Percentiles rank a stretch among this genome's conserved stretches.
phyloP scores from a whole-genome alignment of 2,888 invertebrate genomes.

The Coronaproctus castanopsis region DNA sequence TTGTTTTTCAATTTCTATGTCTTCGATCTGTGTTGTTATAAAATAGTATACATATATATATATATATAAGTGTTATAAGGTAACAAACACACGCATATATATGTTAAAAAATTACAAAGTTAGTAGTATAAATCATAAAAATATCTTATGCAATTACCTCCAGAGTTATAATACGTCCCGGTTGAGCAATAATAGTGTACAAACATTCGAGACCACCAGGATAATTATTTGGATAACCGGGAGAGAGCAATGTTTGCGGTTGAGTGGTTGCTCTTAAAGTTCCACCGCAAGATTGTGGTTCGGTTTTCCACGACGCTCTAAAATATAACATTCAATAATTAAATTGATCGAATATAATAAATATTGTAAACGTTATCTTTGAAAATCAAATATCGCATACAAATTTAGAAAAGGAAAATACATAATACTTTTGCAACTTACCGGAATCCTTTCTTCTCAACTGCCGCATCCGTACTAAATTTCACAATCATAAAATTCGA shows the following conservation, averaged over 20 bases:
- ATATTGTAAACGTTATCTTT: neutral
- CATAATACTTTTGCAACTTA: slow-evolving; percentile 21
- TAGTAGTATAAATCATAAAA: neutral
- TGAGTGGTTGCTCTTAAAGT: slow-evolving; percentile 66
- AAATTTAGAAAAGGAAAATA: neutral
- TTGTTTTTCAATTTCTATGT: slow-evolving; percentile 58
- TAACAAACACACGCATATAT: neutral
- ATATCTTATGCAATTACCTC: slow-evolving; percentile 33
- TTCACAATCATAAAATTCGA: slow-evolving; percentile 96
- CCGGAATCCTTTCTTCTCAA: slow-evolving; percentile 79
- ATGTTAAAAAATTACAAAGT: neutral
- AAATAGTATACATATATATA: neutral
- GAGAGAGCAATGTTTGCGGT: slow-evolving; percentile 71
- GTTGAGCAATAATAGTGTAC: slow-evolving; percentile 74
- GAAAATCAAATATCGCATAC: neutral
- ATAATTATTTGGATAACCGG: slow-evolving; percentile 79
- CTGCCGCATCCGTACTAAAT: slow-evolving; percentile 84
- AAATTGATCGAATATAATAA: neutral
- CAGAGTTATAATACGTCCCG: slow-evolving; percentile 76
- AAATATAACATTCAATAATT: too few species aligned
- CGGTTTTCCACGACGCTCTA: slow-evolving; percentile 80
- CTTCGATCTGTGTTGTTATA: slow-evolving; percentile 46
- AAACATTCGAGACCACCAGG: slow-evolving; percentile 92
- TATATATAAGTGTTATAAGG: too few species aligned
- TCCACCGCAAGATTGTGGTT: slow-evolving; percentile 82